Conservation (phyloP, 2,888 invertebrate species). For the Antitype chi region DNA sequence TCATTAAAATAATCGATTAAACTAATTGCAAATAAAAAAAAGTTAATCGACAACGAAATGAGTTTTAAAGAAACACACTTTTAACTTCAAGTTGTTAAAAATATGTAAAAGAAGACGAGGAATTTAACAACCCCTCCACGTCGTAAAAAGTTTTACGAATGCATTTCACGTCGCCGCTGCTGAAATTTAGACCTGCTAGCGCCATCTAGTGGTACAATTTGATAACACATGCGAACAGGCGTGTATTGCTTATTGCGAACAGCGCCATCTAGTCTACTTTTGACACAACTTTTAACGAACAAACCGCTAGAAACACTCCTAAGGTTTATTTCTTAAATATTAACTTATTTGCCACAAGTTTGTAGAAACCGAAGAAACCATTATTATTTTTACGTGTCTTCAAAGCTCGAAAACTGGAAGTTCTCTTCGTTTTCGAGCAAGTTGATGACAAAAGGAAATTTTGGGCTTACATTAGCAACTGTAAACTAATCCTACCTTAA, state of each 20-base stretch:
- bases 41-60: not conserved
- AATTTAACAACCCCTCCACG: slow-evolving; percentile 41
- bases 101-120: slow-evolving; percentile 17
- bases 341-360: too few species aligned
- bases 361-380: accelerated
- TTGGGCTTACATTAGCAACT: not conserved
- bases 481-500: slow-evolving; percentile 91
- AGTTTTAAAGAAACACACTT: not conserved
- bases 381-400: not conserved
- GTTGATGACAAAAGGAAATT: not conserved
- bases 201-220: slow-evolving; percentile 70
- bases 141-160: slow-evolving; percentile 57
- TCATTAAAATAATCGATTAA: slow-evolving; percentile 18
- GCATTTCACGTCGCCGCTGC: slow-evolving; percentile 24
- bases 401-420: accelerated
- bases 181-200: slow-evolving; percentile 60
- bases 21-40: slow-evolving; percentile 2
- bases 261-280: slow-evolving; percentile 47
- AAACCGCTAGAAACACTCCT: accelerated
- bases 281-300: not conserved
- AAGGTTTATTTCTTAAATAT: not conserved
- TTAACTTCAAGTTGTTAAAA: slow-evolving; percentile 26
- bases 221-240: not conserved
- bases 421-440: not conserved
- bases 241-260: slow-evolving; percentile 20